A percentile compares a stretch with the other conserved stretches of the same genome.
Conservation (phyloP, 2,888 invertebrate species). For the Crepidodera aurea region DNA sequence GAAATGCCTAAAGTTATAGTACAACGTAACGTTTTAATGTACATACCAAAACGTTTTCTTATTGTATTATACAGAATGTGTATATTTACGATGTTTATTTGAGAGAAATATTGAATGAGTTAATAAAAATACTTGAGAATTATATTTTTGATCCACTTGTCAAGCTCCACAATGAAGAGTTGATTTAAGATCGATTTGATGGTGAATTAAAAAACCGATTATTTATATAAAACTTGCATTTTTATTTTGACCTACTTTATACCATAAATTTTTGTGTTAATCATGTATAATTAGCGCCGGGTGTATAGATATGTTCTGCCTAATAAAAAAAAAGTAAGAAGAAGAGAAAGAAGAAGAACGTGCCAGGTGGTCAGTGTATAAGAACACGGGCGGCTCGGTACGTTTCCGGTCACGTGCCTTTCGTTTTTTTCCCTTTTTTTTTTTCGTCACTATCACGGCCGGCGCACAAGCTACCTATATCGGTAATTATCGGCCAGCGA, state of each 20-base stretch:
- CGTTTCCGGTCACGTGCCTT: slow-evolving; percentile 44
- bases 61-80: no score
- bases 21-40: not conserved
- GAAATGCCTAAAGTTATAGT: not conserved
- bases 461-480: slow-evolving; percentile 3
- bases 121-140: no score
- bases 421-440: slow-evolving; percentile 29
- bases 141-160: no score
- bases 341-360: slow-evolving; percentile 5
- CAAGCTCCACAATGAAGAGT: no score
- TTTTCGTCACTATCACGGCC: slow-evolving; percentile 17
- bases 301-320: slow-evolving; percentile 1
- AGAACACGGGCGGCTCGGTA: slow-evolving; percentile 33
- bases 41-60: no score
- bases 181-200: no score
- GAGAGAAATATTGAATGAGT: no score
- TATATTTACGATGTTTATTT: no score
- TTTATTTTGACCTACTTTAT: no score
- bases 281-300: not conserved
- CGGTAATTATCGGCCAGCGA: slow-evolving; percentile 14
- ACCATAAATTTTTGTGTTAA: no score
- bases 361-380: slow-evolving; percentile 37
- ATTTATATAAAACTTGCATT: no score
- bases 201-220: no score
- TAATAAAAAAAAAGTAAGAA: not conserved